Evolutionary conservation across 2,888 invertebrate species (phyloP).

Genomic region (Fabriciana adippe): DNA sequence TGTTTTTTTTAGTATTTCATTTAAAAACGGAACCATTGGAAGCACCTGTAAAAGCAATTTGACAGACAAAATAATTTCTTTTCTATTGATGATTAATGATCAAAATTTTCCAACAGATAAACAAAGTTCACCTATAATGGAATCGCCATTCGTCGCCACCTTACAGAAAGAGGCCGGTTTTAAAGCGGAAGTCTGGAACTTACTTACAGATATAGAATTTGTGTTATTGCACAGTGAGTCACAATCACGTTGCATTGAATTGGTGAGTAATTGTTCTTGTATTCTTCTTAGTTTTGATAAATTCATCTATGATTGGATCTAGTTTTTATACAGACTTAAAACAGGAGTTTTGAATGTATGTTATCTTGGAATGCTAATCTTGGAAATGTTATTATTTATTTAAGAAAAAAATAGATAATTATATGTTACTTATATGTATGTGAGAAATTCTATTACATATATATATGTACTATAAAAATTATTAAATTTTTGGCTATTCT

Average conservation of each 20-base stretch:
- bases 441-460: too few species aligned
- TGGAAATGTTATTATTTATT: too few species aligned
- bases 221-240: conserved; percentile 66
- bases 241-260: conserved; percentile 60
- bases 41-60: background rate
- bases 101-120: conserved; percentile 42
- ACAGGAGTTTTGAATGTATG: too few species aligned
- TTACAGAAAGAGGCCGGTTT: conserved; percentile 64
- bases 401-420: too few species aligned
- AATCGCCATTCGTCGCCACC: conserved; percentile 52
- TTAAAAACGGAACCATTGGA: too few species aligned
- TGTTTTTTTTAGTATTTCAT: too few species aligned
- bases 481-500: background rate
- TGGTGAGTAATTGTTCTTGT: conserved; percentile 54
- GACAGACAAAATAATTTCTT: background rate
- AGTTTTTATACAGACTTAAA: too few species aligned
- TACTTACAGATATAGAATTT: conserved; percentile 69
- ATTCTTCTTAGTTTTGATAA: background rate
- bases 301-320: too few species aligned
- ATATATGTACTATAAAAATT: background rate
- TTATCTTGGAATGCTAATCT: too few species aligned
- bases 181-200: conserved; percentile 64
- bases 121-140: conserved; percentile 34
- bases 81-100: background rate
- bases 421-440: too few species aligned